A percentile compares a stretch with the other conserved stretches of the same genome.
These are phyloP conservation scores for Anguilla japonica DNA, from an alignment of 2,113 vertebrate species.

Conservation along the genomic window DNA sequence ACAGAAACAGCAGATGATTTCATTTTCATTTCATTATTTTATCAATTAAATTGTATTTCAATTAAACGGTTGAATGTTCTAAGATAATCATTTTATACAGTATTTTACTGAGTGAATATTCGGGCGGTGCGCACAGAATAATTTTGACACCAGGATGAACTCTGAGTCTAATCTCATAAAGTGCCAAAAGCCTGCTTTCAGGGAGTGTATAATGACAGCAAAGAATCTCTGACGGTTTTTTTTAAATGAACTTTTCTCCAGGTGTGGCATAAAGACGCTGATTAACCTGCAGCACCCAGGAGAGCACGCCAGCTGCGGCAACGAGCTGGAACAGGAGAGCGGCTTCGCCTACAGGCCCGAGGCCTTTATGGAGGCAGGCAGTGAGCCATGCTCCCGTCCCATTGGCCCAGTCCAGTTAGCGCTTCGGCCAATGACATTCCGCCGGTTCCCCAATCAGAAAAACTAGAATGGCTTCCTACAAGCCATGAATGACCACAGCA, in stretches of 20 bases:
- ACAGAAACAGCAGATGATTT: no score
- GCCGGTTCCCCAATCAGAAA: neutral
- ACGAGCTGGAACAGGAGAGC: constrained; percentile 83
- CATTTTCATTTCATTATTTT: no score
- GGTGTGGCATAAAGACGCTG: constrained; percentile 83
- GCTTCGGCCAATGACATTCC: constrained; percentile 41
- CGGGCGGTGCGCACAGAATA: no score
- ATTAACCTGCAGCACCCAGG: constrained; percentile 93
- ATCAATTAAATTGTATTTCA: no score
- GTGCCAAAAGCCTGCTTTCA: no score
- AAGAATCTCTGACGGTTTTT: neutral
- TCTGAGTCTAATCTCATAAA: no score
- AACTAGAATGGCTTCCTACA: neutral
- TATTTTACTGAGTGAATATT: no score
- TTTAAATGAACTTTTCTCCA: constrained; percentile 49
- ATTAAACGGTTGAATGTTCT: no score
- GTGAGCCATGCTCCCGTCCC: constrained; percentile 67
- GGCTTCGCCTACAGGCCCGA: constrained; percentile 91
- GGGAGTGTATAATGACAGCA: no score
- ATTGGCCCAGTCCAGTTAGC: constrained; percentile 50
- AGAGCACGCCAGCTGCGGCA: constrained; percentile 90
- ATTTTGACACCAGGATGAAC: no score
- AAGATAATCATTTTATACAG: no score
- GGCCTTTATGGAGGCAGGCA: constrained; percentile 89
- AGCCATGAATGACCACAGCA: no score